Conservation (phyloP, 2,888 invertebrate species). For the Rambutsinella grinnellia region DNA sequence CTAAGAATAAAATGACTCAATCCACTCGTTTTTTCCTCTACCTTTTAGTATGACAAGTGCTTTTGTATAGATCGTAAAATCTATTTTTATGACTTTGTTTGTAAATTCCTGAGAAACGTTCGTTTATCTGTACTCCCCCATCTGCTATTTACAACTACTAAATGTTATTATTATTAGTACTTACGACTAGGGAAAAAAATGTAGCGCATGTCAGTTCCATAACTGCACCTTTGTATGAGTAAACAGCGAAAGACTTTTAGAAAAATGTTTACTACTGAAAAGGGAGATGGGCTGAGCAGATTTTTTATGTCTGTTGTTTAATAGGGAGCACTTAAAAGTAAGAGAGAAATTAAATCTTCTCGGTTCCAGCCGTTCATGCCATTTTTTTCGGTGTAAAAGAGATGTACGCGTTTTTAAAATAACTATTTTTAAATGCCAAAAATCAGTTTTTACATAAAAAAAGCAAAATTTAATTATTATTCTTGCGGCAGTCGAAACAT, state of each 20-base stretch:
- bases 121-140: neutral
- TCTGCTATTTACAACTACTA: slow-evolving; percentile 1
- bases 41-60: slow-evolving; percentile 19
- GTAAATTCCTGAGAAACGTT: slow-evolving; percentile 41
- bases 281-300: neutral
- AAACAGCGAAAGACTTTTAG: neutral
- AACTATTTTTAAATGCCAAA: too few species aligned
- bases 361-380: too few species aligned
- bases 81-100: slow-evolving; percentile 43
- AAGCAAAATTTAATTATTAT: too few species aligned
- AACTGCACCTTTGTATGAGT: neutral
- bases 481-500: too few species aligned
- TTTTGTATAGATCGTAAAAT: slow-evolving; percentile 31
- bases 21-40: neutral
- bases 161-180: neutral
- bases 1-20: neutral
- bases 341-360: neutral
- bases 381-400: too few species aligned
- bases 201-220: neutral
- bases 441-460: too few species aligned
- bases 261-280: neutral
- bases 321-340: neutral
- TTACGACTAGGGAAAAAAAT: neutral
- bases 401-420: too few species aligned
- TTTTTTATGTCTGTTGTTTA: neutral